Percentiles rank a stretch among this genome's conserved stretches.
phyloP scores from a whole-genome alignment of 1,140 invertebrate genomes.

The Planococcus citri region DNA sequence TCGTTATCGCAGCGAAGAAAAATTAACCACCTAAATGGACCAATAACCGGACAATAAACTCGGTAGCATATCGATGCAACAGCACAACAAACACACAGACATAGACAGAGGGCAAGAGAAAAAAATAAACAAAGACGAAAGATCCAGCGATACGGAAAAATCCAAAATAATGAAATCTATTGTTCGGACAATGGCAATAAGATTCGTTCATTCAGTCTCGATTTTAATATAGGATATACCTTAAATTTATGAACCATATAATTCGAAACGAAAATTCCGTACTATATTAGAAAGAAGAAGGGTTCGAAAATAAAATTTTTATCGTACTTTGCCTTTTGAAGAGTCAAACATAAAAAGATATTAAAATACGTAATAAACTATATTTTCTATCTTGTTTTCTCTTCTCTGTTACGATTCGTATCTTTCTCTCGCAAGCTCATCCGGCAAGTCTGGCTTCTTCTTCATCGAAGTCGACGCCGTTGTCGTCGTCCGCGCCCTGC shows the following conservation, averaged over 20 bases:
- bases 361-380: conserved; percentile 4
- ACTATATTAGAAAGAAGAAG: background rate
- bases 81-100: too few relatives aligned
- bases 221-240: conserved; percentile 4
- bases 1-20: too few relatives aligned
- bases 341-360: conserved; percentile 4
- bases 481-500: too few relatives aligned
- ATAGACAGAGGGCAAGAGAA: background rate
- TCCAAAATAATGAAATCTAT: background rate
- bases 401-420: too few relatives aligned
- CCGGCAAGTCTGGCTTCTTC: too few relatives aligned
- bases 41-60: too few relatives aligned
- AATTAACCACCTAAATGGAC: too few relatives aligned
- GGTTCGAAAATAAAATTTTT: conserved; percentile 4
- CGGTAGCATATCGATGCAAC: too few relatives aligned
- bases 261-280: conserved; percentile 3
- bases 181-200: conserved; percentile 6
- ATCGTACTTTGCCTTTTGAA: background rate
- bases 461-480: too few relatives aligned
- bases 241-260: conserved; percentile 8
- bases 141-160: background rate
- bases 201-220: background rate
- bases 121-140: background rate
- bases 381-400: background rate
- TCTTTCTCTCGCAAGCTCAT: too few relatives aligned